Percentiles rank a stretch among this genome's conserved stretches.
These are phyloP conservation scores for Eremophila alpestris DNA, from an alignment of 2,797 vertebrate species.

Conservation along the genomic window DNA sequence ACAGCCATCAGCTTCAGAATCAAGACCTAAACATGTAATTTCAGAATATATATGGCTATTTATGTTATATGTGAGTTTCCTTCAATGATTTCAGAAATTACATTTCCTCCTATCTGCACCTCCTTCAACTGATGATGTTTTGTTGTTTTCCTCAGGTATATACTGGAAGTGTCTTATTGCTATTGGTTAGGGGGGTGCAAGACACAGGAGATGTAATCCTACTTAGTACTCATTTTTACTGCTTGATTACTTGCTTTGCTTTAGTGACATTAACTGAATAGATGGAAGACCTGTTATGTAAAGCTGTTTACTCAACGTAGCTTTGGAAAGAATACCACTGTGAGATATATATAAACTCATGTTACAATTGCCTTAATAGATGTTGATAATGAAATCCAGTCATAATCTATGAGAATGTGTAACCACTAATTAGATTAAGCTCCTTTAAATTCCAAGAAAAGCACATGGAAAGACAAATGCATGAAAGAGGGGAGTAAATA, in stretches of 20 bases:
- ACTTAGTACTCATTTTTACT: not conserved
- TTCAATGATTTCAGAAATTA: not conserved
- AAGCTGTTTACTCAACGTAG: not conserved
- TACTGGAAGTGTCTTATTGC: not conserved
- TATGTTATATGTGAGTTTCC: not conserved
- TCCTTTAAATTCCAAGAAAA: not conserved
- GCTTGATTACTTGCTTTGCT: not conserved
- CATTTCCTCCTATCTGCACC: not conserved
- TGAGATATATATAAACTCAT: not conserved
- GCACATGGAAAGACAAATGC: not conserved
- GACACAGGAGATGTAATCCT: not conserved
- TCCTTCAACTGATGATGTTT: not conserved
- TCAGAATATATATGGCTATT: not conserved
- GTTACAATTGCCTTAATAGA: not conserved
- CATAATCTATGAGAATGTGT: not conserved
- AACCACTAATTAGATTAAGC: not conserved
- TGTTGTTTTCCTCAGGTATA: not conserved
- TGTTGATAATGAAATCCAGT: not conserved
- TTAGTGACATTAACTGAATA: not conserved
- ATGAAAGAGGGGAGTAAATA: not conserved
- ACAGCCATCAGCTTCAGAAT: not conserved
- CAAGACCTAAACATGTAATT: not conserved
- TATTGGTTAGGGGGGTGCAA: not conserved
- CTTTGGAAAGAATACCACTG: not conserved
- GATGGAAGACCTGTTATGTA: not conserved